These are phyloP conservation scores for Pseudocheirus occidentalis DNA, from an alignment of 2,797 vertebrate genomes.

Conservation along the genomic window DNA sequence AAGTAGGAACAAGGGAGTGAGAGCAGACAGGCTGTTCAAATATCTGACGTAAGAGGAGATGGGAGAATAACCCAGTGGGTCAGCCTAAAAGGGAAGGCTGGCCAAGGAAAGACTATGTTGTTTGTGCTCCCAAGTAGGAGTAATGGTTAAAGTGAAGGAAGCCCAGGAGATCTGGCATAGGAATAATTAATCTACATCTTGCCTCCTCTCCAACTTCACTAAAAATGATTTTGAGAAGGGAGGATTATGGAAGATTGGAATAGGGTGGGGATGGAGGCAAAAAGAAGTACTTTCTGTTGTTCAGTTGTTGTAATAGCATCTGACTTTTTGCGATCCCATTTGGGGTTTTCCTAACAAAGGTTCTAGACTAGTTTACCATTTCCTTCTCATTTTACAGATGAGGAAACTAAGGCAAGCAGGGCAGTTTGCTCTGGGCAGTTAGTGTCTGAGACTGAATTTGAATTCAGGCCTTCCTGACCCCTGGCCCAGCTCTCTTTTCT, in stretches of 20 bases:
- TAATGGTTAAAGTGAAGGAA: background rate
- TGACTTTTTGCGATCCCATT: background rate
- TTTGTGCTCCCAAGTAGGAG: background rate
- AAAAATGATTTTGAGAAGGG: background rate
- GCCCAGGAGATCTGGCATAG: background rate
- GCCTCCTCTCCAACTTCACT: background rate
- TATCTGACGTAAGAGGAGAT: slow-evolving; percentile 25
- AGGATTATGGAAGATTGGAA: background rate
- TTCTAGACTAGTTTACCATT: background rate
- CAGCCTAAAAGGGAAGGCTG: slow-evolving; percentile 7
- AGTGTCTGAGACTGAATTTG: background rate
- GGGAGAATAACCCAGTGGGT: background rate
- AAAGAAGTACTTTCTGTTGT: background rate
- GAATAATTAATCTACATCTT: background rate
- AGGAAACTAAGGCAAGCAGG: background rate
- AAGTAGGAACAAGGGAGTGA: slow-evolving; percentile 45
- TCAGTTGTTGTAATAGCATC: background rate
- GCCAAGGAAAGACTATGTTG: background rate
- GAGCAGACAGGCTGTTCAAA: slow-evolving; percentile 12
- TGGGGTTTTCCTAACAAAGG: background rate
- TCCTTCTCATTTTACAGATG: background rate
- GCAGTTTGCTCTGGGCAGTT: background rate
- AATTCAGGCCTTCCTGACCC: background rate
- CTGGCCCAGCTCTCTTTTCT: background rate
- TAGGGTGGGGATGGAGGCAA: background rate